Evolutionary conservation across 2,113 vertebrate species (phyloP).

Genomic region (Callocephalon fimbriatum): DNA sequence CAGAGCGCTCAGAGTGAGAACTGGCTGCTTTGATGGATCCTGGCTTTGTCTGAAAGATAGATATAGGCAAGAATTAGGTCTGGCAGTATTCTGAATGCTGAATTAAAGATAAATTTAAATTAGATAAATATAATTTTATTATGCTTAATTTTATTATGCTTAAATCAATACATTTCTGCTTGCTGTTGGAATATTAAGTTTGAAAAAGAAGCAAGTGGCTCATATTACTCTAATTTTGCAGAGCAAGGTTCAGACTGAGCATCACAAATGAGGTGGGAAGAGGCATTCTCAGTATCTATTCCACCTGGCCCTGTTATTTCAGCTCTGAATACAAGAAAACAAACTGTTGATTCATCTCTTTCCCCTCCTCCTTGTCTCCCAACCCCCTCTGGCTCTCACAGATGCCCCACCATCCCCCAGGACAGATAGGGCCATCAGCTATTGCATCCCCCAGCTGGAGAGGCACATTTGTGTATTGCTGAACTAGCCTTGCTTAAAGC

Average conservation of each 20-base stretch:
- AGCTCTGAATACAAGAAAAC: not conserved
- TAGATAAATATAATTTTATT: not conserved
- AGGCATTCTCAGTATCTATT: not conserved
- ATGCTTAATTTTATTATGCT: not conserved
- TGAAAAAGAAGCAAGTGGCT: not conserved
- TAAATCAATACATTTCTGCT: not conserved
- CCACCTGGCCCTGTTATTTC: not conserved
- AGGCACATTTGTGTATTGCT: not conserved
- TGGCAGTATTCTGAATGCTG: not conserved
- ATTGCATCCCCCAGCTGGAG: not conserved
- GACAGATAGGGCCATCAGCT: not conserved
- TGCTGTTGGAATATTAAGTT: not conserved
- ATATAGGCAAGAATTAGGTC: not conserved
- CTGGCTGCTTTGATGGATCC: slow-evolving; percentile 72
- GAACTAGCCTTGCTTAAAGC: not conserved
- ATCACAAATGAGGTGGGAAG: not conserved
- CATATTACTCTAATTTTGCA: not conserved
- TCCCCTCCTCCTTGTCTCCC: not conserved
- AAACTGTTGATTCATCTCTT: not conserved
- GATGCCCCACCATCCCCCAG: not conserved
- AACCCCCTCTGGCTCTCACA: not conserved
- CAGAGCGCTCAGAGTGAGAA: not conserved
- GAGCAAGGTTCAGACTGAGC: not conserved
- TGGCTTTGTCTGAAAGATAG: slow-evolving; percentile 74
- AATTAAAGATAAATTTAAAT: slow-evolving; percentile 19